A percentile compares a stretch with the other conserved stretches of the same genome.
phyloP scores from a whole-genome alignment of 2,888 invertebrate genomes.

The Xanthorhoe spadicearia region DNA sequence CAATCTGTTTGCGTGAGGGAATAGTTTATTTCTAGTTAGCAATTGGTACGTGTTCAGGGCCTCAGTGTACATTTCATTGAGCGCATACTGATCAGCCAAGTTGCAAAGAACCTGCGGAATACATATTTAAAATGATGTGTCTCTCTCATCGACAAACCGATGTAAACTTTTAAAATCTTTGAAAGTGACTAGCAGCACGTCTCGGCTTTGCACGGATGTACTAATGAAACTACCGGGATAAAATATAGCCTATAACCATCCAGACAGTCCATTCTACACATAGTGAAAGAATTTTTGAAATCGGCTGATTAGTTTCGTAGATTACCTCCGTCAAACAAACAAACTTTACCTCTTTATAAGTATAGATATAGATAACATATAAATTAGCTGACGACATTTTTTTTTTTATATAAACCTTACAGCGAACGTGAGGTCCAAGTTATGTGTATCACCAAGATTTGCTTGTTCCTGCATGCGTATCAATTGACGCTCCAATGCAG shows the following conservation, averaged over 20 bases:
- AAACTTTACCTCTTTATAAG: too few species aligned
- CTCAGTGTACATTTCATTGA: conserved; percentile 97
- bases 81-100: conserved; percentile 96
- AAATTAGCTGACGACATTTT: too few species aligned
- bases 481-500: conserved; percentile 94
- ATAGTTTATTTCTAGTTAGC: conserved; percentile 96
- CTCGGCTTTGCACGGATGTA: too few species aligned
- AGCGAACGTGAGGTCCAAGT: conserved; percentile 97
- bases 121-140: conserved; percentile 1
- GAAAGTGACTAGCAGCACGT: too few species aligned
- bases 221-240: too few species aligned
- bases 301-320: too few species aligned
- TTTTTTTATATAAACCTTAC: conserved; percentile 78
- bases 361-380: too few species aligned
- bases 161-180: too few species aligned
- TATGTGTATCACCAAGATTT: conserved; percentile 94
- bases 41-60: conserved; percentile 98
- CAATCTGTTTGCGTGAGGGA: conserved; percentile 95
- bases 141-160: background rate
- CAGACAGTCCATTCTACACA: too few species aligned
- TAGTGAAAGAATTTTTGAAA: too few species aligned
- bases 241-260: too few species aligned
- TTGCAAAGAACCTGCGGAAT: conserved; percentile 94
- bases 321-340: too few species aligned
- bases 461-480: conserved; percentile 96